Base-by-base conservation (phyloP, 2,888 invertebrate genomes). In the Desoria tigrina region DNA sequence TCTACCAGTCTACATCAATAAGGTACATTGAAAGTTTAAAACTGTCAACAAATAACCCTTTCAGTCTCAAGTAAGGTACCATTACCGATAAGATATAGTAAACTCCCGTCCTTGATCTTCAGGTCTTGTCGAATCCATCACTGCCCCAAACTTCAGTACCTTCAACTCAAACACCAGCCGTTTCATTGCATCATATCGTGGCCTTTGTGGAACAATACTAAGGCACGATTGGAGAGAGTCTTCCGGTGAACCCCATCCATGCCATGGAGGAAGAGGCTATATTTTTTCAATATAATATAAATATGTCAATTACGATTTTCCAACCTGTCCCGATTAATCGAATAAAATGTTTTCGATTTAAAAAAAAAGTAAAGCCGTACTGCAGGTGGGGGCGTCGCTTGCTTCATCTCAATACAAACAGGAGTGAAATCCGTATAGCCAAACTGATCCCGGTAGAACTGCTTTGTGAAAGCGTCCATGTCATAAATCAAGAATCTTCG, bases 391-490 rank as follows among this genome's bases (percentile, higher is more conserved):
- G 61, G 63, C 42, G 39, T 50, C 14, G 70, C 58, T 24, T 68
- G 67, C 11, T 61, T 59, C 2, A 76, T 23, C 58, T 78, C 73
- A 2, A 81, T 78, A 61, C 80, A 79, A 18, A 81, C 77, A 0
- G 80, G 78, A 28, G 74, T 74, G 37, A 76, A 74, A 18, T 72
- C 69, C 23, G 69, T 68, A 42, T 54, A 70, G 69, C 83, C 82
- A 75, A 85, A 77, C 81, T 84, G 83, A 39, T 81, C 77, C 59
- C 85, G 83, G 79, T 85, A 93, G 80, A 90, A 93, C 72, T 84
- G 86, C 74, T 90, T 85, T 0, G 93, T 92, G 80, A 90, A 92
- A 21, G 82, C 79, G 78, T 93, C 92, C 78, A 90, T 90, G 79
- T 93, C 89, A 74, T 86, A 87, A 3, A 94, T 80, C 9, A 92